Percentiles rank a stretch among this genome's conserved stretches.
Conservation (phyloP, 2,888 invertebrate species). For the Lissonota sp. region DNA sequence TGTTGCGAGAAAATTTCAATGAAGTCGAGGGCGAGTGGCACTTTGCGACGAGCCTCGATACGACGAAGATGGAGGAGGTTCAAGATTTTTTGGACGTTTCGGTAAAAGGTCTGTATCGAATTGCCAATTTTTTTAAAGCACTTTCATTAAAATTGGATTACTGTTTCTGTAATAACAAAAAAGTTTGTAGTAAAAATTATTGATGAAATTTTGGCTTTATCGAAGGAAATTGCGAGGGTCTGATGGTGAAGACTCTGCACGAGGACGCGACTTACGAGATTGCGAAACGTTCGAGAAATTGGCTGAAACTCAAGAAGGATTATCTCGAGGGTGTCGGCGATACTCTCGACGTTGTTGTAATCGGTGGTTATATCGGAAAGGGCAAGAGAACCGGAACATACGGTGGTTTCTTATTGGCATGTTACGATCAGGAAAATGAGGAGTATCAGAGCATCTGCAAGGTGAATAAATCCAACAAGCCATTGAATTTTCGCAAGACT, state of each 20-base stretch:
- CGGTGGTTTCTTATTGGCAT: constrained; percentile 98
- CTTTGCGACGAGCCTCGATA: constrained; percentile 94
- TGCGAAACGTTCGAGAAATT: constrained; percentile 96
- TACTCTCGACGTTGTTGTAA: constrained; percentile 97
- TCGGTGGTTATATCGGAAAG: constrained; percentile 96
- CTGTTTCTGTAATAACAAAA: background rate
- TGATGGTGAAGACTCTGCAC: constrained; percentile 98
- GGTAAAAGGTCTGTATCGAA: constrained; percentile 88
- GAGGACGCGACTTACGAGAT: constrained; percentile 98
- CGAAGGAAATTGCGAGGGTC: constrained; percentile 96
- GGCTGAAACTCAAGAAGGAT: constrained; percentile 99
- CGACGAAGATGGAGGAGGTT: constrained; percentile 94
- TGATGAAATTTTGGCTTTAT: no score
- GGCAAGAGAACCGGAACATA: constrained; percentile 97
- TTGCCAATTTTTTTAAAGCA: background rate
- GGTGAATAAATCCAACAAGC: constrained; percentile 85
- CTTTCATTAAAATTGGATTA: constrained; percentile 11
- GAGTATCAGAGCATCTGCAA: constrained; percentile 97
- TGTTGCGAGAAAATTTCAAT: constrained; percentile 89
- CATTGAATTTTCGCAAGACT: constrained; percentile 26
- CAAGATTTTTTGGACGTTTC: constrained; percentile 97
- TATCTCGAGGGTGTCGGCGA: constrained; percentile 98
- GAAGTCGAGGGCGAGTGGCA: constrained; percentile 92
- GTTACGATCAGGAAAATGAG: constrained; percentile 95
- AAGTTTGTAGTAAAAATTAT: no score